Base-by-base conservation (phyloP, 2,888 invertebrate species). In the Chrysina gloriosa region DNA sequence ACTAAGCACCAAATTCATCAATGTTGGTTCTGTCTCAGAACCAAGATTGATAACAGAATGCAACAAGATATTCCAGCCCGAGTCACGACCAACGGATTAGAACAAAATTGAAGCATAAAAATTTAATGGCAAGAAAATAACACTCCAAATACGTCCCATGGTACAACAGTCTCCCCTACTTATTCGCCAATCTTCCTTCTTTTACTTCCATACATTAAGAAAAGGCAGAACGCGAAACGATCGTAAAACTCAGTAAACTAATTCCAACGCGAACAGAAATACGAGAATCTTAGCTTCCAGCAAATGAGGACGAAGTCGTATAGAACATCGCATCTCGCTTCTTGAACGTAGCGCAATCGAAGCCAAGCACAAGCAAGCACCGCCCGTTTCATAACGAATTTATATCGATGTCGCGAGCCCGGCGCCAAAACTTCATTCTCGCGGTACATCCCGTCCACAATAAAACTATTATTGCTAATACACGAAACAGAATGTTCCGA, bases 401-500 rank as follows among this genome's bases (percentile, higher is more conserved):
- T 52, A 31, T 52, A 31, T 52, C 31, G 31, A 31, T 52, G 31
- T 52, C 9, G 52, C 23, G 31, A 25, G 23, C 23, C 3, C 39
- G 25, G n/a, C 14, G 58, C 58, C 39, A 36, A 58, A 39, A 58
- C 39, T 58, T 39, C 19, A 39, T 25, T 14, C 58, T 58, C 39
- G 6, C 39, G 39, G 36, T 58, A 58, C 56, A 39, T 36, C 39
- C 39, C 25, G 9, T 39, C 25, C 36, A 50, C 64, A 64, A 50
- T 64, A 50, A 64, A 64, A 64, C 64, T 64, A 63, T 63, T 63
- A 63, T 63, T 29, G 63, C 47, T 48, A 63, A 63, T 63, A 63
- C 39, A 58, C 39, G 34, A 39, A 58, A 42, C 58, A 54, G 21
- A 54, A 27, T 36, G 54, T 54, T 27, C 25, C 34, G 21, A 11